Evolutionary conservation across 2,113 vertebrate genomes (phyloP).

Genomic region (Nesospiza acunhae): DNA sequence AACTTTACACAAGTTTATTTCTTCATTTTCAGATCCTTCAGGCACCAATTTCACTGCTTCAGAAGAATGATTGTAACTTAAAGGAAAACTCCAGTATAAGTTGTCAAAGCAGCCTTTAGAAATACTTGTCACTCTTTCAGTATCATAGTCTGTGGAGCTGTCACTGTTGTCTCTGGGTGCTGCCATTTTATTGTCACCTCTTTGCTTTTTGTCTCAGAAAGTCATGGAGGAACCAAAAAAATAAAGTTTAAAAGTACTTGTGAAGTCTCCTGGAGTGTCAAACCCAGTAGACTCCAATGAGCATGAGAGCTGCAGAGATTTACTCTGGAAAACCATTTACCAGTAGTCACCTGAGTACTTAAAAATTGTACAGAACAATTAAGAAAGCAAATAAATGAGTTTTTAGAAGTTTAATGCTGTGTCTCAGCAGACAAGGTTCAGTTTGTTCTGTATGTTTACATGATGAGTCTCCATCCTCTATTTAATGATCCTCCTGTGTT

Average conservation of each 20-base stretch:
- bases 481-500: not conserved
- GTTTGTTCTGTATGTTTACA: not conserved
- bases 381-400: not conserved
- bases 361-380: not conserved
- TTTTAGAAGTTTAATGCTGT: not conserved
- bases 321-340: not conserved
- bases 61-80: slow-evolving; percentile 63
- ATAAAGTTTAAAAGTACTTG: slow-evolving; percentile 10
- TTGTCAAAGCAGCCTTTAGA: slow-evolving; percentile 71
- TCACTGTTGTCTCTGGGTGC: slow-evolving; percentile 61
- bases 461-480: not conserved
- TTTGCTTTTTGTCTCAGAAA: slow-evolving; percentile 56
- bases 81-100: slow-evolving; percentile 52
- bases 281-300: not conserved
- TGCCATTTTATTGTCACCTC: slow-evolving; percentile 67
- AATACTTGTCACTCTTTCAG: slow-evolving; percentile 63
- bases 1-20: slow-evolving; percentile 54
- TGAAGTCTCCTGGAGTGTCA: not conserved
- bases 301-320: not conserved
- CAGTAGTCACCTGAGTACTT: not conserved
- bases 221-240: not conserved
- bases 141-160: slow-evolving; percentile 58
- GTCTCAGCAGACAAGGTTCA: not conserved
- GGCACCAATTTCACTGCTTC: slow-evolving; percentile 52
- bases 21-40: slow-evolving; percentile 55